Percentiles rank a stretch among this genome's conserved stretches.
Evolutionary conservation across 2,797 vertebrate genomes (phyloP).

Genomic region (Syndactyla subalaris): DNA sequence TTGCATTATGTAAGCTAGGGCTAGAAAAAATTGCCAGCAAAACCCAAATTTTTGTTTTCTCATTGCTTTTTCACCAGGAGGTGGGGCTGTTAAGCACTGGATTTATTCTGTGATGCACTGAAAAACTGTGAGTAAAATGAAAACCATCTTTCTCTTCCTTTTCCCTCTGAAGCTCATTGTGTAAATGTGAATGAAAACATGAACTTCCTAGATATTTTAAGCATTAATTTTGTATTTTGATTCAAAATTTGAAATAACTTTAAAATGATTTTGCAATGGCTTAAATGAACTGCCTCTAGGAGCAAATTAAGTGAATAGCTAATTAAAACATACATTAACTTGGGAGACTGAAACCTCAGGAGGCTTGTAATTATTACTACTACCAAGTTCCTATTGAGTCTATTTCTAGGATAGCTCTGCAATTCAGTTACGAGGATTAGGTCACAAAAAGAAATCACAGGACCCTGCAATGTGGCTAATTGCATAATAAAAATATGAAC

Average conservation of each 20-base stretch:
- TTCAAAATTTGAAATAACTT: conserved; percentile 8
- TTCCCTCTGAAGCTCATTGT: not conserved
- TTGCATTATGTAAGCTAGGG: not conserved
- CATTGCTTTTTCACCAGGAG: conserved; percentile 50
- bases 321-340: conserved; percentile 63
- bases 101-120: not conserved
- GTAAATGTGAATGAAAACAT: not conserved
- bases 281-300: conserved; percentile 19
- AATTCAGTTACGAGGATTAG: conserved; percentile 19
- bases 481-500: conserved; percentile 22
- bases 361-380: conserved; percentile 62
- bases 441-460: conserved; percentile 17
- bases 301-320: conserved; percentile 40
- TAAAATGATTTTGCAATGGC: not conserved
- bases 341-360: conserved; percentile 36
- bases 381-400: conserved; percentile 20
- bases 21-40: not conserved
- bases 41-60: not conserved
- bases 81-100: conserved; percentile 62
- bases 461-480: not conserved
- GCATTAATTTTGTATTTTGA: not conserved
- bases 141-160: not conserved
- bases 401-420: conserved; percentile 31
- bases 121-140: not conserved
- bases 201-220: conserved; percentile 26